phyloP scores from a whole-genome alignment of 2,113 vertebrate species.

The Campylomormyrus tamandua region DNA sequence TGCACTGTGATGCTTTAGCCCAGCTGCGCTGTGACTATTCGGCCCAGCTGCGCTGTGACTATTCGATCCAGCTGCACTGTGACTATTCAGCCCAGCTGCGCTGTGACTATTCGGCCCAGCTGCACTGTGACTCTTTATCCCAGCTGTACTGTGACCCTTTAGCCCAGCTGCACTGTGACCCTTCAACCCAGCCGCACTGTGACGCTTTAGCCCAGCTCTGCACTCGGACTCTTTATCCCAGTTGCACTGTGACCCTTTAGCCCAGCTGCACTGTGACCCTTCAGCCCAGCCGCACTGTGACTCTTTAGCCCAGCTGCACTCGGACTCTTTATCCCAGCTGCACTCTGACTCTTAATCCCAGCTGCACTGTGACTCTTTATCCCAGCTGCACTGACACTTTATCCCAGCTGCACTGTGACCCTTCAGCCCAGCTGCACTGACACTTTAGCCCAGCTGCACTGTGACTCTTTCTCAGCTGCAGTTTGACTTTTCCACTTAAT shows the following conservation, averaged over 20 bases:
- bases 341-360: not conserved
- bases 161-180: not conserved
- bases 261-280: too few species aligned
- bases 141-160: not conserved
- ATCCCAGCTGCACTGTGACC: not conserved
- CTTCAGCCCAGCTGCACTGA: not conserved
- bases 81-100: not conserved
- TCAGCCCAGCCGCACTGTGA: too few species aligned
- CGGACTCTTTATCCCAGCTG: too few species aligned
- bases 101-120: not conserved
- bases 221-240: too few species aligned
- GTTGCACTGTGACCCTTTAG: too few species aligned
- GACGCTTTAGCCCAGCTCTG: too few species aligned
- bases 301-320: too few species aligned
- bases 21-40: not conserved
- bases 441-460: not conserved
- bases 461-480: not conserved
- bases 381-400: not conserved
- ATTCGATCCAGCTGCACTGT: not conserved
- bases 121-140: not conserved
- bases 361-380: not conserved
- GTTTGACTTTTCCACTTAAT: not conserved
- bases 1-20: not conserved
- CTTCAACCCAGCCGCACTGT: too few species aligned
- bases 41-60: not conserved